phyloP scores from a whole-genome alignment of 2,888 invertebrate genomes.

The Cryptocephalus primarius region DNA sequence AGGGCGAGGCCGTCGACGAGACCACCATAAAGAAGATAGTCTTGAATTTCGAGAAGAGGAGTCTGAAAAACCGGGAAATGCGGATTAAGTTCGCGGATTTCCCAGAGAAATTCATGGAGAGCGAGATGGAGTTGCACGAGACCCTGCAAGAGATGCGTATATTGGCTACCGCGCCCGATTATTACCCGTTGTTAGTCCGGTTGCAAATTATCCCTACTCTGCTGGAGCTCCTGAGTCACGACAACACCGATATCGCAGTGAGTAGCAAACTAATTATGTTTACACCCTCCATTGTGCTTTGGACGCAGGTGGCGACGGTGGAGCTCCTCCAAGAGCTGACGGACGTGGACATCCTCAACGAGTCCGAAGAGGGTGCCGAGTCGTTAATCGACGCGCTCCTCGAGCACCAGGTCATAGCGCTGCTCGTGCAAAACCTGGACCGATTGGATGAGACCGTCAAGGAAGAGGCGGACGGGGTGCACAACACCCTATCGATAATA shows the following conservation, averaged over 20 bases:
- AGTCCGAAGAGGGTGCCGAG: conserved; percentile 85
- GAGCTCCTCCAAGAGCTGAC: conserved; percentile 74
- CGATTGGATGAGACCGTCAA: conserved; percentile 86
- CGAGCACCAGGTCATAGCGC: conserved; percentile 73
- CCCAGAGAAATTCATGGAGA: conserved; percentile 97
- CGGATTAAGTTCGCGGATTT: conserved; percentile 95
- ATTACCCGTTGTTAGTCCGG: conserved; percentile 85
- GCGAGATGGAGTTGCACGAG: conserved; percentile 70
- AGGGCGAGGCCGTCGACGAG: conserved; percentile 84
- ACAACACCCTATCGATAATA: conserved; percentile 78
- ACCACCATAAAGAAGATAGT: conserved; percentile 78
- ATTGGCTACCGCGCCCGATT: conserved; percentile 89
- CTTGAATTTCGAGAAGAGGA: conserved; percentile 87
- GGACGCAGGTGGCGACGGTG: conserved; percentile 36
- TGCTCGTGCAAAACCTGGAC: conserved; percentile 86
- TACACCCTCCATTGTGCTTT: too few species aligned
- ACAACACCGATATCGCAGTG: conserved; percentile 78
- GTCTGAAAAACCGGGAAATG: conserved; percentile 92
- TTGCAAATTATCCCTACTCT: conserved; percentile 80
- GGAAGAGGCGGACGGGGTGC: conserved; percentile 93
- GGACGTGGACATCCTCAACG: conserved; percentile 91
- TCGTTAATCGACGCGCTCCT: conserved; percentile 78
- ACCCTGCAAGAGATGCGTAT: conserved; percentile 81
- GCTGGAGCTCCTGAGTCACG: conserved; percentile 87
- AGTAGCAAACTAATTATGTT: conserved; percentile 9